Evolutionary conservation across 2,113 vertebrate species (phyloP).

Genomic region (Nipponia nippon): DNA sequence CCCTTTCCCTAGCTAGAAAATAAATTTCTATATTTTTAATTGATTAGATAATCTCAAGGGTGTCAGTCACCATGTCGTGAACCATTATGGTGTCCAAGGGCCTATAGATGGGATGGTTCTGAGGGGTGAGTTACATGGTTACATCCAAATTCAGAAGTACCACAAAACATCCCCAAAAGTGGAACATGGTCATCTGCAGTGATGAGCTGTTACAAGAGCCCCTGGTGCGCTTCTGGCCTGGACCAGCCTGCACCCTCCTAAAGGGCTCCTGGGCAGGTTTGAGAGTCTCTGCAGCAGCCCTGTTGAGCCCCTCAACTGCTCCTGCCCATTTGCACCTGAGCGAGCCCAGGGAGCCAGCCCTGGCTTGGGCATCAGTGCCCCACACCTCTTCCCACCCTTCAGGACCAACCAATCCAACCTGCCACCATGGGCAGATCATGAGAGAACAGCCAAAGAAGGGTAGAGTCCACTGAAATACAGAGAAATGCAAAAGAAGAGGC

Average conservation of each 20-base stretch:
- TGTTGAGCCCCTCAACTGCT: rapidly evolving
- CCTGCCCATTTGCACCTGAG: neutral
- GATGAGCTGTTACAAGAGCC: neutral
- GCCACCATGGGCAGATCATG: neutral
- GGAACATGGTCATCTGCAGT: neutral
- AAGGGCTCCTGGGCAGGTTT: neutral
- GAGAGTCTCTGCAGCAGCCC: rapidly evolving
- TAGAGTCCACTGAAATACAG: neutral
- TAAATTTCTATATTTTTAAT: neutral
- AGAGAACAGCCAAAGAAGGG: neutral
- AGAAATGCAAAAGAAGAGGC: neutral
- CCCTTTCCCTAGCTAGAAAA: neutral
- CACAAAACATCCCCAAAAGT: neutral
- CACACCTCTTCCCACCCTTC: neutral
- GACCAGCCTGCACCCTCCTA: neutral
- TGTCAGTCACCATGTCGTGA: neutral
- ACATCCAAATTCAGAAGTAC: neutral
- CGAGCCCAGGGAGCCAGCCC: too few relatives aligned
- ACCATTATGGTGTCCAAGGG: too few relatives aligned
- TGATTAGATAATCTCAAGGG: neutral
- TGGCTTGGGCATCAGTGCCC: rapidly evolving
- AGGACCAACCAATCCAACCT: neutral
- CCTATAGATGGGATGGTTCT: neutral
- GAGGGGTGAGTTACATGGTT: neutral
- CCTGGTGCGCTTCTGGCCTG: rapidly evolving